Percentiles rank a stretch among this genome's conserved stretches.
phyloP scores from a whole-genome alignment of 2,888 invertebrate genomes.

The Rapana venosa region DNA sequence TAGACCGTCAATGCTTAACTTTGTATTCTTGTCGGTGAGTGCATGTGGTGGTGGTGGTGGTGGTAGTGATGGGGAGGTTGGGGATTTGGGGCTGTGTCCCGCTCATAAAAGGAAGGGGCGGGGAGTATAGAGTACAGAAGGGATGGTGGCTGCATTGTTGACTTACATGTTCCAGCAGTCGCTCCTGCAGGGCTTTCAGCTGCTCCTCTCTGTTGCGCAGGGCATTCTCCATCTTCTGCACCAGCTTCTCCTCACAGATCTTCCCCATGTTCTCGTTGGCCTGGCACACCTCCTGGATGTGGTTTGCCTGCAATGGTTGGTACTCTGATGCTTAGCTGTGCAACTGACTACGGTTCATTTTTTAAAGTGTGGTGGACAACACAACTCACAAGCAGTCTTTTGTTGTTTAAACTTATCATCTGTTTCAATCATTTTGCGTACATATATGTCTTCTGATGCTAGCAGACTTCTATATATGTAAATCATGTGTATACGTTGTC shows the following conservation, averaged over 20 bases:
- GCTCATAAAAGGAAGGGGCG: background rate
- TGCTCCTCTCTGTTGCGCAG: slow-evolving; percentile 93
- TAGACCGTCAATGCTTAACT: too few species aligned
- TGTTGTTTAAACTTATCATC: too few species aligned
- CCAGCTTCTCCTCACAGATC: slow-evolving; percentile 86
- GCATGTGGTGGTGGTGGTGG: too few species aligned
- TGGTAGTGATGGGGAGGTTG: too few species aligned
- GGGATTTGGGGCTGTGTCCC: too few species aligned
- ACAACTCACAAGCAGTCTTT: too few species aligned
- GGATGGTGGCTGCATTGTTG: background rate
- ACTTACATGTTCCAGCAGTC: slow-evolving; percentile 93
- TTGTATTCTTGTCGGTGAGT: too few species aligned
- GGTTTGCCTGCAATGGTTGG: slow-evolving; percentile 68
- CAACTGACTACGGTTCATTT: too few species aligned
- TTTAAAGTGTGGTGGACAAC: too few species aligned
- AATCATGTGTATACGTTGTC: background rate
- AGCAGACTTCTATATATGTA: background rate
- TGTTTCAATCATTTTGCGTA: background rate
- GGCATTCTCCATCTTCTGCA: slow-evolving; percentile 91
- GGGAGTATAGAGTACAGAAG: background rate
- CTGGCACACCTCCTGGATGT: slow-evolving; percentile 74
- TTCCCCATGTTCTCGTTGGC: slow-evolving; percentile 89
- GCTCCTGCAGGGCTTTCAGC: slow-evolving; percentile 92
- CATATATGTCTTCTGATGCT: background rate
- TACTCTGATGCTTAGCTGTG: too few species aligned